Evolutionary conservation across 1,140 invertebrate genomes (phyloP).

Genomic region (Sitobion miscanthi): DNA sequence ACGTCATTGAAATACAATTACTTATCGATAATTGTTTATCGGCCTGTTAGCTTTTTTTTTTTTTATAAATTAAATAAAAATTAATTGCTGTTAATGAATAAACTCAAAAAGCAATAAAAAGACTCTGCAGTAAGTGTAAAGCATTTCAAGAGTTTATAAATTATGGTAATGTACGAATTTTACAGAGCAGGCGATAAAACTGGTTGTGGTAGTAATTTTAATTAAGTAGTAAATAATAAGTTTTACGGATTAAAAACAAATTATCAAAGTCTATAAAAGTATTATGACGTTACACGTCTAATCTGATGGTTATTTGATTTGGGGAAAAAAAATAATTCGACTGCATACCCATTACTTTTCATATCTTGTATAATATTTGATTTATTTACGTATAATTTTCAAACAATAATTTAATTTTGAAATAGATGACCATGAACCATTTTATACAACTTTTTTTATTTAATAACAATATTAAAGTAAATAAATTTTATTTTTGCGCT

Average conservation of each 20-base stretch:
- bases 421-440: background rate
- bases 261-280: background rate
- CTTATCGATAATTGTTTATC: background rate
- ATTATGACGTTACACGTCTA: background rate
- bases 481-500: background rate
- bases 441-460: too few species aligned
- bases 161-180: too few species aligned
- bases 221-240: background rate
- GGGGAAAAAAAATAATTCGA: background rate
- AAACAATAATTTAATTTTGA: background rate
- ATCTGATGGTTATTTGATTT: background rate
- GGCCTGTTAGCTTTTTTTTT: too few species aligned
- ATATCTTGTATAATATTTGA: background rate
- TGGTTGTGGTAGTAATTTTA: background rate
- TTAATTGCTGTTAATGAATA: background rate
- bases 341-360: background rate
- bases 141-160: too few species aligned
- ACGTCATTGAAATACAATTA: background rate
- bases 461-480: too few species aligned
- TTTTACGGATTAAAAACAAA: background rate
- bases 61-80: background rate
- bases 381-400: background rate
- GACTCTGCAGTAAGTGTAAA: too few species aligned
- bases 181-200: too few species aligned
- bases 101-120: background rate